Percentiles rank a stretch among this genome's conserved stretches.
Evolutionary conservation across 2,113 vertebrate species (phyloP).

Genomic region (Centropus bengalensis): DNA sequence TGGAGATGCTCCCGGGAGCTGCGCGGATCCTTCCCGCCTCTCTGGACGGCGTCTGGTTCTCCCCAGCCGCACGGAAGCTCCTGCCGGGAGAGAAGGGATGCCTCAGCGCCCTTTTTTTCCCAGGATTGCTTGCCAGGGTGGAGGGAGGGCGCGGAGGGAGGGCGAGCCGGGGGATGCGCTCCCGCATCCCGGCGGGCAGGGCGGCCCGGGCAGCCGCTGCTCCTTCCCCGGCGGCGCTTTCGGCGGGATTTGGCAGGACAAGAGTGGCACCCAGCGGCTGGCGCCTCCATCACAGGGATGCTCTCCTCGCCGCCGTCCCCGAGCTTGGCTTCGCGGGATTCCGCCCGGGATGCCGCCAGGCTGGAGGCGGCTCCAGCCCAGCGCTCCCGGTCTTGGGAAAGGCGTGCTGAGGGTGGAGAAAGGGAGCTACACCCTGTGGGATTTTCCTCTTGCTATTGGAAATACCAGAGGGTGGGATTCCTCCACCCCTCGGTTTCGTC

Average conservation of each 20-base stretch:
- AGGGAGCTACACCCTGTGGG: not conserved
- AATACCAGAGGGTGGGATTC: not conserved
- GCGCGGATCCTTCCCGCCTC: not conserved
- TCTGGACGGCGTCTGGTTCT: rapidly evolving
- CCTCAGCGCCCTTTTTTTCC: rapidly evolving
- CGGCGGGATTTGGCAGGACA: not conserved
- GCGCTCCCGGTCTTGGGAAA: too few species aligned
- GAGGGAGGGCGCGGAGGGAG: too few species aligned
- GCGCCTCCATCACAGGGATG: not conserved
- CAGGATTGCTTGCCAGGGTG: not conserved
- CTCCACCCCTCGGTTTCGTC: not conserved
- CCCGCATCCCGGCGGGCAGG: too few species aligned
- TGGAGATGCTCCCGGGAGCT: rapidly evolving
- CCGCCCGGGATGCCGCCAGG: too few species aligned
- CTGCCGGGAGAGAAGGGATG: too few species aligned
- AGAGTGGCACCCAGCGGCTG: slow-evolving; percentile 60
- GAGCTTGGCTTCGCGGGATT: too few species aligned
- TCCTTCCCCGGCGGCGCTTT: not conserved
- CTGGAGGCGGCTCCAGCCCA: too few species aligned
- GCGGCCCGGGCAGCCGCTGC: not conserved
- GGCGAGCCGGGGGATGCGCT: not conserved
- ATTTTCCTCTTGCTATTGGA: not conserved
- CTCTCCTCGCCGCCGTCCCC: too few species aligned
- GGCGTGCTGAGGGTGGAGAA: not conserved
- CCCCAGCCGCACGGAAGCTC: rapidly evolving